Conservation (phyloP, 1,140 invertebrate genomes). For the Atopsyche davidsoni region DNA sequence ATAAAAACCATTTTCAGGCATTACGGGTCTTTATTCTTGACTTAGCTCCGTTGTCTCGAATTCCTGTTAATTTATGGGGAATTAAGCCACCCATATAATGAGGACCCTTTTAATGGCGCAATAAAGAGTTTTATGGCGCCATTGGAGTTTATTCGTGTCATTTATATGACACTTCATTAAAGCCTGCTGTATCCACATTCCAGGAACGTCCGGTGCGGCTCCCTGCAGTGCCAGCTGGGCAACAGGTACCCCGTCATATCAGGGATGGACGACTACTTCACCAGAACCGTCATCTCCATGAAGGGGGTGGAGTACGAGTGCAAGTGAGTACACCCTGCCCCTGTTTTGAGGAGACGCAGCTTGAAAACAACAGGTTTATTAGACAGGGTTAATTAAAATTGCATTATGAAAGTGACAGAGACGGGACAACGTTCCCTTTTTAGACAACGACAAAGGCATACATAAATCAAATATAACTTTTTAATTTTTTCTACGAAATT, state of each 20-base stretch:
- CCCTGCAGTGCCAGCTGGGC: conserved; percentile 84
- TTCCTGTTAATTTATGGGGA: no score
- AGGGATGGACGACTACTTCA: conserved; percentile 73
- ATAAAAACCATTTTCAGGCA: no score
- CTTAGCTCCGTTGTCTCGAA: no score
- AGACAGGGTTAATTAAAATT: background rate
- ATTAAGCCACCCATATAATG: no score
- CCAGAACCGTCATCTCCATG: conserved; percentile 79
- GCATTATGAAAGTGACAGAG: background rate
- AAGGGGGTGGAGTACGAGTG: conserved; percentile 82
- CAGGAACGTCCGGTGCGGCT: conserved; percentile 83
- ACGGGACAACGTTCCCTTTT: background rate
- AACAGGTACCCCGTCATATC: conserved; percentile 67
- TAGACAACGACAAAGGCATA: conserved; percentile 23
- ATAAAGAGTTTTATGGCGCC: no score
- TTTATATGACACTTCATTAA: no score
- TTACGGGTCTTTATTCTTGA: no score
- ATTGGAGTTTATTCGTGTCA: no score
- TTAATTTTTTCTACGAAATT: no score
- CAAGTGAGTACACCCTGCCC: conserved; percentile 82
- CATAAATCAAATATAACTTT: no score
- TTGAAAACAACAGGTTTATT: background rate
- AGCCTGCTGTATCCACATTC: no score
- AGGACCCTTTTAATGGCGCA: no score
- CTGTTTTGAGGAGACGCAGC: background rate